Base-by-base conservation (phyloP, 2,113 vertebrate species). In the Gopherus evgoodei region DNA sequence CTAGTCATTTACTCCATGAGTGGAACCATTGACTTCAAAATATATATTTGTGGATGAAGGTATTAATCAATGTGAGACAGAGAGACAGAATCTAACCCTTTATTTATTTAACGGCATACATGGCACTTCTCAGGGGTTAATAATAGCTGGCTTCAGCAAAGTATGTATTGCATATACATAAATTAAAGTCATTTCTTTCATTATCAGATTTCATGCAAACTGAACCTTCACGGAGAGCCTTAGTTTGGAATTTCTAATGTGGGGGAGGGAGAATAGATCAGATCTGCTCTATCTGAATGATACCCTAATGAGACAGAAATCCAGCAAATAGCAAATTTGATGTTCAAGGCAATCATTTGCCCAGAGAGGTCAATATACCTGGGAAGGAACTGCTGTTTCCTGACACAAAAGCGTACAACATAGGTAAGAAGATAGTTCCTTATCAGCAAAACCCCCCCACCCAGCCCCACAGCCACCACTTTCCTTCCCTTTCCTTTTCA, bases 291-390 rank as follows among this genome's bases (percentile, higher is more conserved):
- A 54, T 93, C 78, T 4, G 0, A 97, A 90, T 29, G 42, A 27
- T 5, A 93, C 80, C 59, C 72, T 94, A 91, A 95, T 88, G 91
- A 93, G 69, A 93, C 0, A 96, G 87, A 94, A 95, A 95, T 6
- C 54, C 59, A 90, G 91, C 88, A 93, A 93, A 93, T 2, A 87
- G 25, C 11, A 91, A 94, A 93, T 9, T 1, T 93, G 31, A 89
- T 85, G 90, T 94, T 90, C 90, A 86, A 87, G 69, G 78, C 90
- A 94, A 94, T 88, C 1, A 35, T 91, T 94, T 93, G 35, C n/a
- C 92, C 82, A 35, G 29, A 65, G 53, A 90, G 44, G 53, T 90
- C 79, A 86, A 84, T 81, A 84, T 78, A 86, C 75, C 91, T 86
- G 35, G 35, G 49, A 95, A 92, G 59, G 25, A 91, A 84, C 24